Evolutionary conservation across 1,140 invertebrate species (phyloP).

Genomic region (Limonius californicus): DNA sequence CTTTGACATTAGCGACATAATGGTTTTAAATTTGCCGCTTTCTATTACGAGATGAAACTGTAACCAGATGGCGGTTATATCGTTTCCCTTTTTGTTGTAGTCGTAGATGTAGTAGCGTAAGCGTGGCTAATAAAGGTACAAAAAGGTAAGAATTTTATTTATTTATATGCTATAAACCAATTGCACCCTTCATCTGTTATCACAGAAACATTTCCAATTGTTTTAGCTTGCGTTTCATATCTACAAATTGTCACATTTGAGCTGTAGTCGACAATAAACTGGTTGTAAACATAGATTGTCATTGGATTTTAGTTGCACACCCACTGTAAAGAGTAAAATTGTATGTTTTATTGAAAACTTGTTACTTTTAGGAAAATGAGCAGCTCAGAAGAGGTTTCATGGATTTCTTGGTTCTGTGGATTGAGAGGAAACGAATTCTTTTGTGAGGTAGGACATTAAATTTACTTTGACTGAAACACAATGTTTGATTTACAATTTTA

Average conservation of each 20-base stretch:
- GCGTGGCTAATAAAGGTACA: slow-evolving; percentile 65
- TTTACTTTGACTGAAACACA: background rate
- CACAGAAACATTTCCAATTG: slow-evolving; percentile 15
- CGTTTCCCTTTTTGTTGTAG: slow-evolving; percentile 33
- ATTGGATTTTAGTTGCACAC: slow-evolving; percentile 18
- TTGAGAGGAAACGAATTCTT: slow-evolving; percentile 99
- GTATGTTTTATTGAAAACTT: slow-evolving; percentile 27
- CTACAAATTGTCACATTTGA: slow-evolving; percentile 16
- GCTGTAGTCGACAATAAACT: slow-evolving; percentile 17
- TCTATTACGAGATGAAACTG: background rate
- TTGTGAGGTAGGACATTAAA: slow-evolving; percentile 76
- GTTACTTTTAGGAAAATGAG: slow-evolving; percentile 84
- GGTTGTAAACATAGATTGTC: slow-evolving; percentile 10
- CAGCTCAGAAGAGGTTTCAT: slow-evolving; percentile 99
- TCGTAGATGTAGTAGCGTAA: slow-evolving; percentile 44
- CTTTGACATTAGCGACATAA: no score
- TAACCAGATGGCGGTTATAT: slow-evolving; percentile 17
- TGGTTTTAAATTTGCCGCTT: background rate
- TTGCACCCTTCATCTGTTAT: background rate
- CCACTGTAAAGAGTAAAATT: slow-evolving; percentile 28
- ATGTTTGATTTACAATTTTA: slow-evolving; percentile 51
- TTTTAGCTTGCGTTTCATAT: slow-evolving; percentile 14
- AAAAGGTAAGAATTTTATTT: slow-evolving; percentile 53
- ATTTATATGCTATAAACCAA: background rate
- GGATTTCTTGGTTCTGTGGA: slow-evolving; percentile 99